Evolutionary conservation across 2,113 vertebrate genomes (phyloP).

Genomic region (Synodontis membranacea): DNA sequence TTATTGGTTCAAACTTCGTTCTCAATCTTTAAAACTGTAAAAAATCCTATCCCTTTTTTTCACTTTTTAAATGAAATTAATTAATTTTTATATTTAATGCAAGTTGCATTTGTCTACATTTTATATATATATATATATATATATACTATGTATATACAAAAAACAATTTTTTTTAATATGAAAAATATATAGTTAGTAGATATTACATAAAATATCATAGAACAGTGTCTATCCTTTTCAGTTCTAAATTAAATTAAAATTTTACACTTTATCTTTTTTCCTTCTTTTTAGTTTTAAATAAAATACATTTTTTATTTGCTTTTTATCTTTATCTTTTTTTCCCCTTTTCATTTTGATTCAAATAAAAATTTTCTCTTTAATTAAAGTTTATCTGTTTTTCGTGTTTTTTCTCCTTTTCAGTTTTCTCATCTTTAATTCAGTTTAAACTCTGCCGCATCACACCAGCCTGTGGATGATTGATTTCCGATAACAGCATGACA

Average conservation of each 20-base stretch:
- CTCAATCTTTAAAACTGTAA: not conserved
- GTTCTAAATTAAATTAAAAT: not conserved
- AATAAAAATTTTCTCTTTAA: too few species aligned
- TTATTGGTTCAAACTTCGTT: not conserved
- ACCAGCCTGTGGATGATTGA: not conserved
- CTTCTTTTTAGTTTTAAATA: not conserved
- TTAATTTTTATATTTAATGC: too few species aligned
- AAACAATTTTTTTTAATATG: not conserved
- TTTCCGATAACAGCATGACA: not conserved
- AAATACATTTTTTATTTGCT: not conserved
- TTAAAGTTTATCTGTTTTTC: not conserved
- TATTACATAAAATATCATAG: not conserved
- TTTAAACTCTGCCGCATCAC: not conserved
- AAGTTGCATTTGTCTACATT: too few species aligned
- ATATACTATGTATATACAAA: too few species aligned
- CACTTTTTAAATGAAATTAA: too few species aligned
- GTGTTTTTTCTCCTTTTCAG: not conserved
- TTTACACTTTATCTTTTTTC: not conserved
- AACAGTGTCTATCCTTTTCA: not conserved
- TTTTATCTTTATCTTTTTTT: not conserved
- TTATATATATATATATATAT: too few species aligned
- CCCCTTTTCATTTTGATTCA: not conserved
- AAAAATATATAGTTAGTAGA: not conserved
- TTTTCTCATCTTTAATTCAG: not conserved
- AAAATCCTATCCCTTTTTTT: too few species aligned